These are phyloP conservation scores for Lagopus muta DNA, from an alignment of 2,113 vertebrate species.

Conservation along the genomic window DNA sequence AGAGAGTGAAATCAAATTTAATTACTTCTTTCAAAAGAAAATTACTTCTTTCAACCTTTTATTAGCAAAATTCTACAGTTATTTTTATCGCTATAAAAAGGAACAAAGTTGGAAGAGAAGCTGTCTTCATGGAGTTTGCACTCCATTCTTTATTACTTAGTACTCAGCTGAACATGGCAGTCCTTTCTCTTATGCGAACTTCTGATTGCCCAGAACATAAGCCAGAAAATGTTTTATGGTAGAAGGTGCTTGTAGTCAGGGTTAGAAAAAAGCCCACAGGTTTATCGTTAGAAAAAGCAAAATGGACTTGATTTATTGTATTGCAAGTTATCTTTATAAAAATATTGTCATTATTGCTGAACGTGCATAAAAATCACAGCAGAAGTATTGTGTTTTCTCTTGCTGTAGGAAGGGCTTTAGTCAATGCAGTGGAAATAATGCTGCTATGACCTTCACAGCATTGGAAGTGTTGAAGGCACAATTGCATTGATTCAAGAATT, in stretches of 20 bases:
- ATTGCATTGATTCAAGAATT: not conserved
- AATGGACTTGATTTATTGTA: not conserved
- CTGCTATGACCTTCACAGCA: not conserved
- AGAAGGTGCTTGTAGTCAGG: not conserved
- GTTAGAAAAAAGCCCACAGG: not conserved
- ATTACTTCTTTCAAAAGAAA: conserved; percentile 33
- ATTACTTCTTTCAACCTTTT: conserved; percentile 1
- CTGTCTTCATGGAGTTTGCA: not conserved
- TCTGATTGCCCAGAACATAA: not conserved
- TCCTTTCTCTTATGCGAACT: not conserved
- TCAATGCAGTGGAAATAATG: not conserved
- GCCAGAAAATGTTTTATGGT: not conserved
- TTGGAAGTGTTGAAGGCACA: not conserved
- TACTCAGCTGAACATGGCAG: not conserved
- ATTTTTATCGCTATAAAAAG: conserved; percentile 32
- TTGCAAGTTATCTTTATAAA: not conserved
- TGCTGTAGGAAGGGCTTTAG: not conserved
- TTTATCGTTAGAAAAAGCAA: not conserved
- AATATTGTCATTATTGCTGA: not conserved
- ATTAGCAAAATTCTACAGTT: not conserved
- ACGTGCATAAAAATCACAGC: not conserved
- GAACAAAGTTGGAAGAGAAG: not conserved
- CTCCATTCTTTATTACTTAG: not conserved
- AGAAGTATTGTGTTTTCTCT: not conserved
- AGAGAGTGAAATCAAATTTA: conserved; percentile 38